Conservation (phyloP, 2,888 invertebrate genomes). For the Rapana venosa region DNA sequence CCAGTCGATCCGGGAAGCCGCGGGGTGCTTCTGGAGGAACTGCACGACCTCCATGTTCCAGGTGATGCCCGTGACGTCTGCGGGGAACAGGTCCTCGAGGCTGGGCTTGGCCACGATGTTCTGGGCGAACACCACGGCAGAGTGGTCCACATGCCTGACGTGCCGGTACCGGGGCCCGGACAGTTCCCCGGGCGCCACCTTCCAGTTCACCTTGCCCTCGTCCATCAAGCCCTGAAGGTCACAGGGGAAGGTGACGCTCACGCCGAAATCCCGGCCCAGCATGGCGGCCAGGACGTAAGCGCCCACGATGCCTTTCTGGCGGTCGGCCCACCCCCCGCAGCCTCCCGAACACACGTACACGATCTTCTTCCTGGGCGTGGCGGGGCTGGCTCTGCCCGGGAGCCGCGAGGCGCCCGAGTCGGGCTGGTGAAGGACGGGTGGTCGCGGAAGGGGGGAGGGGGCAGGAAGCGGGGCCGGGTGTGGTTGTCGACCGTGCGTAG, state of each 20-base stretch:
- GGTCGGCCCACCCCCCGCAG: conserved; percentile 55
- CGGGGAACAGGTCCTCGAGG: not conserved
- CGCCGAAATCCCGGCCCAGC: conserved; percentile 48
- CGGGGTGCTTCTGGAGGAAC: conserved; percentile 4
- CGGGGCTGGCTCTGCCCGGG: not conserved
- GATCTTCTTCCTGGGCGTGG: not conserved
- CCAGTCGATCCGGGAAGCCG: conserved; percentile 24
- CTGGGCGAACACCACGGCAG: not conserved
- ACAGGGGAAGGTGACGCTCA: conserved; percentile 50
- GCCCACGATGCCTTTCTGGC: conserved; percentile 52
- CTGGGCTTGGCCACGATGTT: not conserved
- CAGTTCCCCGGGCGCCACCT: conserved; percentile 14
- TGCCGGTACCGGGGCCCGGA: not conserved
- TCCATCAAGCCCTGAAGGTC: conserved; percentile 41
- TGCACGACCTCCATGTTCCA: conserved; percentile 37
- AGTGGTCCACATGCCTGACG: not conserved
- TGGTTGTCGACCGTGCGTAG: not conserved
- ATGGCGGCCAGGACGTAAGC: conserved; percentile 48
- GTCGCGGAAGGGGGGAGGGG: not conserved
- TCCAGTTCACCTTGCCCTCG: conserved; percentile 37
- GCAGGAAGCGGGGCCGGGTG: too few relatives aligned
- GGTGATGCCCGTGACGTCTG: conserved; percentile 8
- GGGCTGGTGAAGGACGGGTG: not conserved
- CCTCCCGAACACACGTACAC: conserved; percentile 4
- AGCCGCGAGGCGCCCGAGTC: too few relatives aligned